Evolutionary conservation across 2,113 vertebrate species (phyloP).

Genomic region (Melanocharis versteri): DNA sequence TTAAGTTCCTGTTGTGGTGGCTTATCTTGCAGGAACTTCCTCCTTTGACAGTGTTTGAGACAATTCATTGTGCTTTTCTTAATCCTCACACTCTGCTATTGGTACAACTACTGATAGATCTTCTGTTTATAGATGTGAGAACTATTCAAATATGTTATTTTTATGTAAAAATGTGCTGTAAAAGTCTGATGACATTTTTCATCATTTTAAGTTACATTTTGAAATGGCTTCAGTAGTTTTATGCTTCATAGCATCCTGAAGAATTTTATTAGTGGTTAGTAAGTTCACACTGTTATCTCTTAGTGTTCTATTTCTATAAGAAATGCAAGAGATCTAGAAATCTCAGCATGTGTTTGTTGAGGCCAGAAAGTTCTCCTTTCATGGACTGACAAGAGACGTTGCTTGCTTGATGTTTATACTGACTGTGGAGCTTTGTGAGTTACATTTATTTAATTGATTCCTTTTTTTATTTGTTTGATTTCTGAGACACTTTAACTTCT

Average conservation of each 20-base stretch:
- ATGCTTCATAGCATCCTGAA: background rate
- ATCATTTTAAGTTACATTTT: slow-evolving; percentile 12
- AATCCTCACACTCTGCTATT: background rate
- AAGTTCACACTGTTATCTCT: slow-evolving; percentile 21
- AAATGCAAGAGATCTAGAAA: slow-evolving; percentile 39
- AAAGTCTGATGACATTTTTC: background rate
- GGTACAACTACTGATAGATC: background rate
- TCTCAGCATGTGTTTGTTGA: slow-evolving; percentile 2
- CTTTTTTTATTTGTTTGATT: background rate
- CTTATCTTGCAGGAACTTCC: background rate
- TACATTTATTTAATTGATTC: slow-evolving; percentile 27
- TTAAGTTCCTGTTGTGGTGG: background rate
- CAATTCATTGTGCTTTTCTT: background rate
- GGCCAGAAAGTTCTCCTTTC: slow-evolving; percentile 36
- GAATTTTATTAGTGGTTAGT: background rate
- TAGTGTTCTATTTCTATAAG: slow-evolving; percentile 9
- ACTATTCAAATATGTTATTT: background rate
- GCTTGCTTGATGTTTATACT: slow-evolving; percentile 12
- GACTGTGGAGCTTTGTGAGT: background rate
- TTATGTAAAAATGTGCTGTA: background rate
- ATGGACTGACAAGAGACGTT: background rate
- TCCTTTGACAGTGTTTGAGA: background rate
- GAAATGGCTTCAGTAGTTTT: background rate
- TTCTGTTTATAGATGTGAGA: background rate
- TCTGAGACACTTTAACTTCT: background rate